Conservation (phyloP, 2,113 vertebrate genomes). For the Oreochromis spilurus region DNA sequence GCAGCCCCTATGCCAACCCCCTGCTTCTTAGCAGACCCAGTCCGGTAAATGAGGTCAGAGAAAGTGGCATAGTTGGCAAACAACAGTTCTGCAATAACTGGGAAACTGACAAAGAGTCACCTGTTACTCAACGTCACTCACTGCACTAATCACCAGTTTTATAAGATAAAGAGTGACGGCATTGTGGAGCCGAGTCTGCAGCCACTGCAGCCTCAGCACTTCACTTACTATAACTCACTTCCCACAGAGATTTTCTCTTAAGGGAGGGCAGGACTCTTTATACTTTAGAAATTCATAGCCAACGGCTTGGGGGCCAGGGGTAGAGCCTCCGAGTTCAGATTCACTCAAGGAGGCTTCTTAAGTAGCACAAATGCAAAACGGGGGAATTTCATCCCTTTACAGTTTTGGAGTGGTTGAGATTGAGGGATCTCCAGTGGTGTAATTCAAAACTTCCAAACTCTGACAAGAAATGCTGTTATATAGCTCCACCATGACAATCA, state of each 20-base stretch:
- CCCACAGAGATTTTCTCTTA: neutral
- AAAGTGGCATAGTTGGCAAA: conserved; percentile 42
- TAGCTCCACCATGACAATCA: conserved; percentile 40
- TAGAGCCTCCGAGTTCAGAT: conserved; percentile 5
- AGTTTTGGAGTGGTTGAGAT: neutral
- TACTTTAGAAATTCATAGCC: neutral
- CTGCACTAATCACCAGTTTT: neutral
- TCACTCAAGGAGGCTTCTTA: neutral
- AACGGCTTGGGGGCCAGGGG: neutral
- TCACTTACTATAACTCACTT: neutral
- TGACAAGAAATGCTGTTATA: conserved; percentile 37
- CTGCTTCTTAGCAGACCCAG: neutral
- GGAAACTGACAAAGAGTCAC: conserved; percentile 26
- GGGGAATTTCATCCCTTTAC: neutral
- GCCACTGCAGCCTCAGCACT: conserved; percentile 23
- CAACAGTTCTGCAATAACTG: neutral
- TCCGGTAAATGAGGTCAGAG: conserved; percentile 57
- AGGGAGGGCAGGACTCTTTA: neutral
- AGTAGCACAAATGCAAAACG: conserved; percentile 20
- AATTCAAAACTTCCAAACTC: conserved; percentile 33
- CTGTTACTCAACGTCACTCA: neutral
- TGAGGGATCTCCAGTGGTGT: conserved; percentile 16
- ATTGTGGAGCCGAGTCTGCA: neutral
- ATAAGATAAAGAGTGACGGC: neutral
- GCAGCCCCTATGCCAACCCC: neutral